These are phyloP conservation scores for Myiozetetes cayanensis DNA, from an alignment of 2,113 vertebrate genomes.

Conservation along the genomic window DNA sequence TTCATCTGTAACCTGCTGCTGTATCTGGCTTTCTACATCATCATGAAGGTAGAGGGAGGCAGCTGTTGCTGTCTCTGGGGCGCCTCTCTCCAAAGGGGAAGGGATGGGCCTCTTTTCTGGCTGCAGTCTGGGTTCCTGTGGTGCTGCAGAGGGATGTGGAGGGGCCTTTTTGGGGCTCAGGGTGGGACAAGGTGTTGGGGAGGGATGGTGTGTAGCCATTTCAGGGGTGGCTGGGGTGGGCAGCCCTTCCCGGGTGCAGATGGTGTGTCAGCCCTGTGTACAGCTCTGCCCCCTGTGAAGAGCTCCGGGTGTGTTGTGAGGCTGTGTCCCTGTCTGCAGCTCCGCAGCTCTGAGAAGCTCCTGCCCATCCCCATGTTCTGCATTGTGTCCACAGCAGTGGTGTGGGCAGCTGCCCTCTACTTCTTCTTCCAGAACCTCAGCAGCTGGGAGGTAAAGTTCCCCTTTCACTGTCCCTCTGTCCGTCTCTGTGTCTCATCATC, in stretches of 20 bases:
- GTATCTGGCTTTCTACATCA: conserved; percentile 84
- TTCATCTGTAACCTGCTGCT: conserved; percentile 83
- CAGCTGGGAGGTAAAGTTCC: conserved; percentile 82
- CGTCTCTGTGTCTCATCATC: not conserved
- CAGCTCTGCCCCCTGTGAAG: not conserved
- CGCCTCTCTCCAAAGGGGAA: not conserved
- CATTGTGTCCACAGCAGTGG: conserved; percentile 72
- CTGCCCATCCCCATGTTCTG: conserved; percentile 76
- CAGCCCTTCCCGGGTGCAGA: not conserved
- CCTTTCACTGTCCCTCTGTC: not conserved
- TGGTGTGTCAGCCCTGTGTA: not conserved
- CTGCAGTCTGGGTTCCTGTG: not conserved
- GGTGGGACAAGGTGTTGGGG: not conserved
- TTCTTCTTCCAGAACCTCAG: conserved; percentile 85
- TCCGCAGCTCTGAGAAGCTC: conserved; percentile 79
- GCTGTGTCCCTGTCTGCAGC: conserved; percentile 46
- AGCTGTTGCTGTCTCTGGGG: not conserved
- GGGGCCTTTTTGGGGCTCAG: not conserved
- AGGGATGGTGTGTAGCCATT: not conserved
- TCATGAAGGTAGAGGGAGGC: conserved; percentile 78
- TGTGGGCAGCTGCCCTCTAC: conserved; percentile 80
- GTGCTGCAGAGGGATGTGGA: not conserved
- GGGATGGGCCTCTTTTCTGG: not conserved
- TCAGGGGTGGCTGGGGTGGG: not conserved
- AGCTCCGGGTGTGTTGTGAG: not conserved